These are phyloP conservation scores for Poicephalus meyeri DNA, from an alignment of 2,113 vertebrate species.

Conservation along the genomic window DNA sequence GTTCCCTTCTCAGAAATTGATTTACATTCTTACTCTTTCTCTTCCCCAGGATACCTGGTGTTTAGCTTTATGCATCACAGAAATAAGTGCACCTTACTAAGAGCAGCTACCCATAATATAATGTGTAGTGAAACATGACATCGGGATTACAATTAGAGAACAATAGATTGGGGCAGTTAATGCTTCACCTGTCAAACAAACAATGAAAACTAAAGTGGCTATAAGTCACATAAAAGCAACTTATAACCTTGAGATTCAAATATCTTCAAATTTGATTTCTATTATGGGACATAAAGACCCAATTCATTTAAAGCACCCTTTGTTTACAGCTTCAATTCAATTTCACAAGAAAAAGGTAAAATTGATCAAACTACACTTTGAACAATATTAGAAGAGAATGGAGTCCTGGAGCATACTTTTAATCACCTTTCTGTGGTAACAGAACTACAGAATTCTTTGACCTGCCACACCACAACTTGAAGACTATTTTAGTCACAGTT, in stretches of 20 bases:
- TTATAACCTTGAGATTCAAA: not conserved
- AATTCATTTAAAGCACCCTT: not conserved
- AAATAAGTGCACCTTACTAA: not conserved
- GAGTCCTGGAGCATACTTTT: not conserved
- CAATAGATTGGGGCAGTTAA: not conserved
- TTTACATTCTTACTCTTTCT: not conserved
- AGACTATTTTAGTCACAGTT: not conserved
- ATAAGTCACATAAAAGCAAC: not conserved
- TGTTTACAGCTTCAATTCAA: not conserved
- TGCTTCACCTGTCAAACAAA: not conserved
- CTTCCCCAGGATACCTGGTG: not conserved
- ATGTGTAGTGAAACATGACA: not conserved
- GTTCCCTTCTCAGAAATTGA: not conserved
- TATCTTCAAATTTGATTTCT: not conserved
- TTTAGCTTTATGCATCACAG: not conserved
- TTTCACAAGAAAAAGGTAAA: not conserved
- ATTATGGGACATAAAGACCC: not conserved
- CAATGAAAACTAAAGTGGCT: not conserved
- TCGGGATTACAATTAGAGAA: not conserved
- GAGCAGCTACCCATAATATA: not conserved
- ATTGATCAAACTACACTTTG: not conserved
- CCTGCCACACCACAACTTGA: fast-evolving
- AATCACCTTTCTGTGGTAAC: not conserved
- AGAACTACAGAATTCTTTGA: not conserved
- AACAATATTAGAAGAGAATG: not conserved